Percentiles rank a stretch among this genome's conserved stretches.
These are phyloP conservation scores for Poeciliopsis paucimaculata DNA, from an alignment of 2,797 vertebrate species.

Conservation along the genomic window DNA sequence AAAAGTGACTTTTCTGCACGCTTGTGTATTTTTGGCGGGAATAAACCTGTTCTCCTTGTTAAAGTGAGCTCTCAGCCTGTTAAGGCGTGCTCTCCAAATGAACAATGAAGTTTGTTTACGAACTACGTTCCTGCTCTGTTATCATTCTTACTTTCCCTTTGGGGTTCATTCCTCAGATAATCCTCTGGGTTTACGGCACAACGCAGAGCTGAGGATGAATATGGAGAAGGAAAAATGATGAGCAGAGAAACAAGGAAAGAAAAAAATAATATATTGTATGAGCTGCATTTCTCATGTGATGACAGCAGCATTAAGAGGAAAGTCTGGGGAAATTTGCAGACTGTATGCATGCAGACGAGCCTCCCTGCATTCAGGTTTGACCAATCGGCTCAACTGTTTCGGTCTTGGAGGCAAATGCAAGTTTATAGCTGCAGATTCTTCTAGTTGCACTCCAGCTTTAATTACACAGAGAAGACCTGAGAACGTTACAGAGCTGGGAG, in stretches of 20 bases:
- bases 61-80: slow-evolving; percentile 8
- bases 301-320: neutral
- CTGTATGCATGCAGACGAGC: slow-evolving; percentile 5
- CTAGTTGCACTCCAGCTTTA: slow-evolving; percentile 18
- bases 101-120: slow-evolving; percentile 50
- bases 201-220: slow-evolving; percentile 8
- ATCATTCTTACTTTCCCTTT: slow-evolving; percentile 48
- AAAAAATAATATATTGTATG: neutral
- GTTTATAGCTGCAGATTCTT: slow-evolving; percentile 40
- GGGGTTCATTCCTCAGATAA: slow-evolving; percentile 51
- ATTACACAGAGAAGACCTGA: neutral
- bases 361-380: slow-evolving; percentile 65
- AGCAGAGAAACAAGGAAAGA: neutral
- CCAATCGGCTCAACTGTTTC: slow-evolving; percentile 42
- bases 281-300: slow-evolving; percentile 5
- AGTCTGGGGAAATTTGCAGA: slow-evolving; percentile 13
- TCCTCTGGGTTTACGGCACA: slow-evolving; percentile 26
- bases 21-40: neutral
- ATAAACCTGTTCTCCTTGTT: slow-evolving; percentile 17
- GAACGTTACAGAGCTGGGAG: neutral
- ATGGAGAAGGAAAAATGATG: neutral
- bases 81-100: slow-evolving; percentile 30
- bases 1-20: neutral
- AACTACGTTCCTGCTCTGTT: slow-evolving; percentile 33
- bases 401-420: slow-evolving; percentile 23